Percentiles rank a stretch among this genome's conserved stretches.
Conservation (phyloP, 2,113 vertebrate genomes). For the Elephantulus edwardii region DNA sequence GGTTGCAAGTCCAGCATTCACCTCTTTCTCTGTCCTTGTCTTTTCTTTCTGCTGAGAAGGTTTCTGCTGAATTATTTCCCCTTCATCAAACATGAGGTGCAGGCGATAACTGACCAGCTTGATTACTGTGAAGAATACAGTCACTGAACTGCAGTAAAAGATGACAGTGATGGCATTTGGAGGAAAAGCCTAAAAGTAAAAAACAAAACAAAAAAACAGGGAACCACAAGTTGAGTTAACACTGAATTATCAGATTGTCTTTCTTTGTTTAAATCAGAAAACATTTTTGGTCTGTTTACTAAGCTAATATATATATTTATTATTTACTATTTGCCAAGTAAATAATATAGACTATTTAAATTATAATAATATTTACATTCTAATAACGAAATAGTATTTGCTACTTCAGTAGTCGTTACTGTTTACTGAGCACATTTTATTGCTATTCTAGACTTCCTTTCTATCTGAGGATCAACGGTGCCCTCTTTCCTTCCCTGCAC, state of each 20-base stretch:
- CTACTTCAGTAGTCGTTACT: too few relatives aligned
- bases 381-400: too few relatives aligned
- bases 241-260: neutral
- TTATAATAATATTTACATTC: too few relatives aligned
- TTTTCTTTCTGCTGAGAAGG: slow-evolving; percentile 86
- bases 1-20: slow-evolving; percentile 82
- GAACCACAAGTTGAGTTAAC: neutral
- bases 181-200: slow-evolving; percentile 90
- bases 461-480: neutral
- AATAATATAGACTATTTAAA: too few relatives aligned
- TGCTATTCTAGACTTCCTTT: too few relatives aligned
- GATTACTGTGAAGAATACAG: slow-evolving; percentile 92
- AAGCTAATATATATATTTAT: too few relatives aligned
- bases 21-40: slow-evolving; percentile 84
- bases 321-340: too few relatives aligned
- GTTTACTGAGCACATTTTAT: too few relatives aligned
- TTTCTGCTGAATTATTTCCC: slow-evolving; percentile 87
- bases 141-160: slow-evolving; percentile 94
- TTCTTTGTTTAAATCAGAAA: neutral
- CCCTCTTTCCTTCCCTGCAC: neutral
- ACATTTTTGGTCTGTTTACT: neutral
- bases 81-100: slow-evolving; percentile 96
- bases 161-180: slow-evolving; percentile 90
- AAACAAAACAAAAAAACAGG: slow-evolving; percentile 36
- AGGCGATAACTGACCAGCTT: slow-evolving; percentile 95